Evolutionary conservation across 2,888 invertebrate genomes (phyloP).

Genomic region (Taenaris catops): DNA sequence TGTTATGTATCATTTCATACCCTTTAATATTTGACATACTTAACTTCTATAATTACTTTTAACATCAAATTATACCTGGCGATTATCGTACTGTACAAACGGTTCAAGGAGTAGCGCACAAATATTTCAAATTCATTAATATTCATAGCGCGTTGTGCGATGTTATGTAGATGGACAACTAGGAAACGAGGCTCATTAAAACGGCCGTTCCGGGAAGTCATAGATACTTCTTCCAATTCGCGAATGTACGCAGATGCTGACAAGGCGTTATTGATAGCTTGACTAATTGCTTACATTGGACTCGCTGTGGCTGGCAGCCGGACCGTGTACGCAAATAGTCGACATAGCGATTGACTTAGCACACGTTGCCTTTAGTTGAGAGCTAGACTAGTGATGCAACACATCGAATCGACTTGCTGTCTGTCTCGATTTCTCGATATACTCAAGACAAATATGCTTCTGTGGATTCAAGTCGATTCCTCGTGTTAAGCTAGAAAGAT

Average conservation of each 20-base stretch:
- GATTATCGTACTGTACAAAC: too few species aligned
- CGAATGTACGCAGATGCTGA: slow-evolving; percentile 43
- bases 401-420: not conserved
- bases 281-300: slow-evolving; percentile 70
- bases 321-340: slow-evolving; percentile 59
- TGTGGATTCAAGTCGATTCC: too few species aligned
- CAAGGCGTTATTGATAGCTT: slow-evolving; percentile 52
- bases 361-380: slow-evolving; percentile 48
- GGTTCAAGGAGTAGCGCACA: not conserved
- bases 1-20: too few species aligned
- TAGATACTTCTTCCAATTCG: slow-evolving; percentile 9
- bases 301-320: slow-evolving; percentile 44
- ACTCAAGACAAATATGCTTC: too few species aligned
- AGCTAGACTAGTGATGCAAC: slow-evolving; percentile 2
- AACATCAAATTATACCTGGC: too few species aligned
- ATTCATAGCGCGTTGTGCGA: slow-evolving; percentile 25
- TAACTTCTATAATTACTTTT: too few species aligned
- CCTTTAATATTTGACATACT: too few species aligned
- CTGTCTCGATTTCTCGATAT: not conserved
- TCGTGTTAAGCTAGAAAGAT: too few species aligned
- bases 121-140: slow-evolving; percentile 19
- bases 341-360: slow-evolving; percentile 58
- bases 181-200: slow-evolving; percentile 21
- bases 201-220: slow-evolving; percentile 13
- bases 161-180: slow-evolving; percentile 15